A percentile compares a stretch with the other conserved stretches of the same genome.
Conservation (phyloP, 2,113 vertebrate species). For the Ailurus styani region DNA sequence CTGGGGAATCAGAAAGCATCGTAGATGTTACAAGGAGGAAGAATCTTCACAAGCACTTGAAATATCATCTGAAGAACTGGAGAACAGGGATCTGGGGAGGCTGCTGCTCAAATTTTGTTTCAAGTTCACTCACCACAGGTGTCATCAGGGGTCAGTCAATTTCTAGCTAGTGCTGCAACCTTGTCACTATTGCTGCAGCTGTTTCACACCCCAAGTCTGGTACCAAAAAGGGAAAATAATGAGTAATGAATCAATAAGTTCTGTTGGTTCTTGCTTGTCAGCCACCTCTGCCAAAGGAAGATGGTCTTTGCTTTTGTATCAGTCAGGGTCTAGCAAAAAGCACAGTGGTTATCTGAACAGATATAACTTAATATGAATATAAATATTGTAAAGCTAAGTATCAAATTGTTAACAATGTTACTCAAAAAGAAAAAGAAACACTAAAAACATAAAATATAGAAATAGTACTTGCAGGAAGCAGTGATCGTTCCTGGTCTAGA, state of each 20-base stretch:
- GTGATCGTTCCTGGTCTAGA: neutral
- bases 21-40: neutral
- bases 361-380: neutral
- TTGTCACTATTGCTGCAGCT: neutral
- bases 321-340: neutral
- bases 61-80: neutral
- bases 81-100: neutral
- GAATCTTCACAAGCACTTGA: neutral
- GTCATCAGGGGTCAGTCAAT: neutral
- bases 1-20: neutral
- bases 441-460: neutral
- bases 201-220: neutral
- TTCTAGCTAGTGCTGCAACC: neutral
- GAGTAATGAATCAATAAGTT: neutral
- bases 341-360: neutral
- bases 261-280: neutral
- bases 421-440: neutral
- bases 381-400: neutral
- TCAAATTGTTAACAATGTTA: neutral
- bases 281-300: neutral
- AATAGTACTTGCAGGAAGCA: neutral
- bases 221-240: neutral
- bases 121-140: neutral
- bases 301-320: neutral
- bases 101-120: neutral